Conservation (phyloP, 2,888 invertebrate genomes). For the Apamea epomidion region DNA sequence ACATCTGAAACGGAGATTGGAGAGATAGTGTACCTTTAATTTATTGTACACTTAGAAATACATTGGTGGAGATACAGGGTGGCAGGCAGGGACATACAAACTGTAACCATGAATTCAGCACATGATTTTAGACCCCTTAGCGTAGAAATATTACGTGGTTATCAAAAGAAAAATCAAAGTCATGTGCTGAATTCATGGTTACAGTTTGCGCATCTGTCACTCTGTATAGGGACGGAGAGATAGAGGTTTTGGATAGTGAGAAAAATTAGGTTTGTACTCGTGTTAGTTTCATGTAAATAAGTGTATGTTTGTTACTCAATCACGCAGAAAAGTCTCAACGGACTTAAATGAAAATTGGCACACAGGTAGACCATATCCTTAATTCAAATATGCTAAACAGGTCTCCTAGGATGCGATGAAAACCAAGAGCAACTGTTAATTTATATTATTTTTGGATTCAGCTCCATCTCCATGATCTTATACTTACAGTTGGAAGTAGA, state of each 20-base stretch:
- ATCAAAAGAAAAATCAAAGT: not conserved
- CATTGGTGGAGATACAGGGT: too few species aligned
- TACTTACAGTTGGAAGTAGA: not conserved
- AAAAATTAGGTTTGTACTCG: not conserved
- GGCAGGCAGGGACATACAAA: not conserved
- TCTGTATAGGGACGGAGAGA: too few species aligned
- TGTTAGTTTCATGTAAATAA: not conserved
- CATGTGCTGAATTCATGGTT: not conserved
- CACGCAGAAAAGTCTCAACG: not conserved
- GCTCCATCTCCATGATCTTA: not conserved
- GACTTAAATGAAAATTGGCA: not conserved
- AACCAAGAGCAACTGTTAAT: too few species aligned
- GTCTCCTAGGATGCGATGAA: not conserved
- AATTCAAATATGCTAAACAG: not conserved
- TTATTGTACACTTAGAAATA: not conserved
- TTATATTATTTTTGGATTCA: not conserved
- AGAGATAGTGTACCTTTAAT: not conserved
- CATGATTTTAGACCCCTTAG: not conserved
- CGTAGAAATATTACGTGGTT: not conserved
- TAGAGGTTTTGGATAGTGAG: not conserved
- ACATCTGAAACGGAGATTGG: slow-evolving; percentile 37
- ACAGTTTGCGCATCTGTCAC: not conserved
- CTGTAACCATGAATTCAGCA: not conserved
- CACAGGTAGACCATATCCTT: not conserved
- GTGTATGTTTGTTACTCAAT: not conserved